Evolutionary conservation across 2,113 vertebrate genomes (phyloP).

Genomic region (Tauraco erythrolophus): DNA sequence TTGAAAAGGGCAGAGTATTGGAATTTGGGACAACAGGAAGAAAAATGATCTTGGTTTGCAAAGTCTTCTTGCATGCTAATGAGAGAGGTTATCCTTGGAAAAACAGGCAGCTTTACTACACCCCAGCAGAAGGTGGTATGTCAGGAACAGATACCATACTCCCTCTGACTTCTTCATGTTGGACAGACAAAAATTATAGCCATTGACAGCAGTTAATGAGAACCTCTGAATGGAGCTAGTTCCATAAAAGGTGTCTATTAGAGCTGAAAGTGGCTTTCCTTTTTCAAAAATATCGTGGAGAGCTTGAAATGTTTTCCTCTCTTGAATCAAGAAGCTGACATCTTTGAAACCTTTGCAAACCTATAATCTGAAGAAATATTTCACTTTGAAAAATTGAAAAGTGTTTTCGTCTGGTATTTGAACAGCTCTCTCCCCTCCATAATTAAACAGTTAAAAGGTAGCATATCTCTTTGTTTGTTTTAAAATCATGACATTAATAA

Average conservation of each 20-base stretch:
- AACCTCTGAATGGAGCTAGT: background rate
- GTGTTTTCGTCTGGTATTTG: background rate
- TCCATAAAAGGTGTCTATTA: background rate
- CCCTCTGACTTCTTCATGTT: background rate
- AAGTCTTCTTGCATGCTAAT: slow-evolving; percentile 75
- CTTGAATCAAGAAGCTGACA: slow-evolving; percentile 24
- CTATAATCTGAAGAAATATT: slow-evolving; percentile 30
- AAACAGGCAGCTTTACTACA: slow-evolving; percentile 42
- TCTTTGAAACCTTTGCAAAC: slow-evolving; percentile 44
- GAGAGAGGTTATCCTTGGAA: slow-evolving; percentile 73
- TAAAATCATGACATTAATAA: slow-evolving; percentile 24
- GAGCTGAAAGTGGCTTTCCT: slow-evolving; percentile 4
- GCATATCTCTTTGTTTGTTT: slow-evolving; percentile 20
- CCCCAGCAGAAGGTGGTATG: background rate
- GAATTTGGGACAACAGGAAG: slow-evolving; percentile 79
- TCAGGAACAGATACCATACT: slow-evolving; percentile 6
- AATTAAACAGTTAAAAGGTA: slow-evolving; percentile 52
- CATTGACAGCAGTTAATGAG: slow-evolving; percentile 8
- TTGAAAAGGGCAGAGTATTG: slow-evolving; percentile 81
- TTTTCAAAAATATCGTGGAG: background rate
- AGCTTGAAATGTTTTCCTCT: background rate
- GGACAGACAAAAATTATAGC: slow-evolving; percentile 46
- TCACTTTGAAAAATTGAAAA: background rate
- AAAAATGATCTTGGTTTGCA: slow-evolving; percentile 78
- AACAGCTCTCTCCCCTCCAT: background rate